phyloP scores from a whole-genome alignment of 2,888 invertebrate species.

The Rhyacophila evoluta region DNA sequence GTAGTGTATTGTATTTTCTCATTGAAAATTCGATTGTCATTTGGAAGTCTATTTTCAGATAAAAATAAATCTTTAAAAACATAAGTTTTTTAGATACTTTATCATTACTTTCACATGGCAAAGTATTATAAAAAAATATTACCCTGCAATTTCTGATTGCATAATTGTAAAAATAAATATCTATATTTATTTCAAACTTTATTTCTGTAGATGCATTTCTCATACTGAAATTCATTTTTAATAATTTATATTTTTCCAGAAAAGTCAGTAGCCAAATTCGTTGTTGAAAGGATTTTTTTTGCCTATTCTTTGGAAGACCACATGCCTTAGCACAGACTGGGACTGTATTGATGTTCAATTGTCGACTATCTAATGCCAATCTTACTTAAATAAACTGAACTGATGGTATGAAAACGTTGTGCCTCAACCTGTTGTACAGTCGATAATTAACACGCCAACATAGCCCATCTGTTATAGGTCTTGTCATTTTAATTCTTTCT shows the following conservation, averaged over 20 bases:
- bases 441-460: too few species aligned
- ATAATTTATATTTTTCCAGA: background rate
- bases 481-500: background rate
- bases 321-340: background rate
- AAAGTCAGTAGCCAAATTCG: background rate
- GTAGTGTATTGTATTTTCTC: too few species aligned
- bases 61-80: background rate
- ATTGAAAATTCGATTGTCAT: conserved; percentile 10
- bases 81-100: too few species aligned
- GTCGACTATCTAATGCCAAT: too few species aligned
- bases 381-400: too few species aligned
- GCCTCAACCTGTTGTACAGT: too few species aligned
- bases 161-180: background rate
- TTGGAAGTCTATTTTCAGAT: background rate
- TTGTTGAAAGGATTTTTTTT: background rate
- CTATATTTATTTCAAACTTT: background rate
- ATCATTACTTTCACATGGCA: too few species aligned
- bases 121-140: too few species aligned
- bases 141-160: too few species aligned
- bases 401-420: too few species aligned
- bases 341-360: background rate
- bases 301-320: background rate
- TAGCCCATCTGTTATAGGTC: too few species aligned
- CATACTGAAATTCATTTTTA: background rate
- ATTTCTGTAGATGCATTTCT: background rate